Percentiles rank a stretch among this genome's conserved stretches.
Conservation (phyloP, 2,797 vertebrate species). For the Myotis vivesi region DNA sequence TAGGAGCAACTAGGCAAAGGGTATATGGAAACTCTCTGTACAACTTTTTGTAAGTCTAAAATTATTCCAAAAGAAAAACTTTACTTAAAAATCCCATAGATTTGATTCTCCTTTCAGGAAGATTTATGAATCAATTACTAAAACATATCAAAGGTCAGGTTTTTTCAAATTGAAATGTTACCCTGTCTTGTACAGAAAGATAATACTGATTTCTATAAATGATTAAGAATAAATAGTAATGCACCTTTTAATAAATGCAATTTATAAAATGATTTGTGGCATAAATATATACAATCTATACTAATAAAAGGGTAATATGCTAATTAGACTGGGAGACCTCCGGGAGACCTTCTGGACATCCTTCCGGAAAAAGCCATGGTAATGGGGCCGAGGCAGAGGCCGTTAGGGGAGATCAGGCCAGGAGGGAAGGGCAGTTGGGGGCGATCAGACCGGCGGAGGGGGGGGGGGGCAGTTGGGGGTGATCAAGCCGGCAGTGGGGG, state of each 20-base stretch:
- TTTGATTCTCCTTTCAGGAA: conserved; percentile 51
- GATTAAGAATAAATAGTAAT: not conserved
- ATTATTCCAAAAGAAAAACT: conserved; percentile 23
- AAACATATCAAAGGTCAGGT: not conserved
- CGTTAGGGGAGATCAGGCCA: no score
- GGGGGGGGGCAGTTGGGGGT: no score
- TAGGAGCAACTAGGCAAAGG: not conserved
- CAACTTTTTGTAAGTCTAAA: not conserved
- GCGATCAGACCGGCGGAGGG: fast-evolving
- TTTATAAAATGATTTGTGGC: conserved; percentile 25
- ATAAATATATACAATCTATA: conserved; percentile 2
- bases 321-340: no score
- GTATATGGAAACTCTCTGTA: not conserved
- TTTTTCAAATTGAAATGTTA: conserved; percentile 47
- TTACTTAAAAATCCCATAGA: not conserved
- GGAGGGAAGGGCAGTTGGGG: no score
- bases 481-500: no score
- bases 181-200: conserved; percentile 39
- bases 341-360: no score
- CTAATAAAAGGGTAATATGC: no score
- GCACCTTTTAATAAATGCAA: conserved; percentile 5
- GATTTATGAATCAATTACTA: conserved; percentile 10
- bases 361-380: no score
- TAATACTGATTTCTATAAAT: not conserved
- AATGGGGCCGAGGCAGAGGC: no score